Evolutionary conservation across 2,797 vertebrate species (phyloP).

Genomic region (Prunella strophiata): DNA sequence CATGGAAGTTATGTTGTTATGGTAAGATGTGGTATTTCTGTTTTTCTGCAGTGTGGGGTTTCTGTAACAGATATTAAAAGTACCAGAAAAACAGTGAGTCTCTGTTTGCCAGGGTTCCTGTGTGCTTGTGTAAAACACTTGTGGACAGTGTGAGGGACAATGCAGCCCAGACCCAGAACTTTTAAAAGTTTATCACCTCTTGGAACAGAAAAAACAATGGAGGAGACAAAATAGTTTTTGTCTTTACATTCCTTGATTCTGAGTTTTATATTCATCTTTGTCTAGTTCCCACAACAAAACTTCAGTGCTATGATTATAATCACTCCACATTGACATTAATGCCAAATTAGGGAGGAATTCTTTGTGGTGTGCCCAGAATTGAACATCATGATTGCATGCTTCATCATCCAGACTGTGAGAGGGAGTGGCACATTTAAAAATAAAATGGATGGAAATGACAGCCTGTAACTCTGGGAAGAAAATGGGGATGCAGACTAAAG

Average conservation of each 20-base stretch:
- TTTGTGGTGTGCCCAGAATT: not conserved
- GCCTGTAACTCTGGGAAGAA: not conserved
- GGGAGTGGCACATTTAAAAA: not conserved
- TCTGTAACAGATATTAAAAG: not conserved
- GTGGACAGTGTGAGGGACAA: not conserved
- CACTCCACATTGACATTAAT: not conserved
- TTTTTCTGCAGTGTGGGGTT: not conserved
- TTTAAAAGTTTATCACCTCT: not conserved
- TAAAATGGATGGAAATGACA: not conserved
- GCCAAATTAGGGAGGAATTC: not conserved
- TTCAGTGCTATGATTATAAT: not conserved
- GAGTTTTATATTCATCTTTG: not conserved
- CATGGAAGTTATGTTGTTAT: not conserved
- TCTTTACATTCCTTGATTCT: not conserved
- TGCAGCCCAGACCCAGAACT: not conserved
- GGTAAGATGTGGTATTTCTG: not conserved
- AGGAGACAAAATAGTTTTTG: not conserved
- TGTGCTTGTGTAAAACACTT: not conserved
- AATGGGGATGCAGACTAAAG: rapidly evolving
- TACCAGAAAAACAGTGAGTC: not conserved
- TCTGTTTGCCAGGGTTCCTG: not conserved
- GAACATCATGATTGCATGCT: not conserved
- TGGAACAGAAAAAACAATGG: not conserved
- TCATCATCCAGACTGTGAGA: not conserved
- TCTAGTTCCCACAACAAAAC: not conserved